Evolutionary conservation across 2,797 vertebrate genomes (phyloP), one percentile per base, ranked within the genome.

Genomic region (Acanthurus lineatus): DNA sequence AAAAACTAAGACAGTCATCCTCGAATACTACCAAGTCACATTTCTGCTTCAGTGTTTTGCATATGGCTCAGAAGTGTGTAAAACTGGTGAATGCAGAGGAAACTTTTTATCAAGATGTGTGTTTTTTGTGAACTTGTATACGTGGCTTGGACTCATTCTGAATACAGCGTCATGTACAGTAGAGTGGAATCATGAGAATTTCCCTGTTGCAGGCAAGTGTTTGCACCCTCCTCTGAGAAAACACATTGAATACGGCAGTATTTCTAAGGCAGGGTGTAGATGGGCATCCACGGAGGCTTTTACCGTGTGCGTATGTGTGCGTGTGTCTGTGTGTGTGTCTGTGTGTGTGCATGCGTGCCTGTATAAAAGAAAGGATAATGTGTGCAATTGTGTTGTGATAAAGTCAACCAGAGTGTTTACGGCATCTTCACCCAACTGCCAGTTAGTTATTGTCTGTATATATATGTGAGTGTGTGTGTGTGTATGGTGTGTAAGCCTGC

Each of bases 121-220:
- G 71, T 86, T 88, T 81, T 86, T 80, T 76, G 73, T 86, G 77
- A 86, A 72, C 84, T 77, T 85, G 68, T 83, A 86, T 74, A 88
- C 83, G 81, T 75, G 80, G 82, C 64, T 88, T 53, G 73, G 73
- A 77, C 75, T 89, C 64, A 5, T 71, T 85, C 70, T 73, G 73
- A 61, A 73, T 81, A 73, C n/a, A 66, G 65, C 40, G 19, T 74
- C 74, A 61, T 80, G 35, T 78, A 59, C 44, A 76, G 69, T n/a
- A 11, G 35, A 73, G 28, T 17, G 56, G 54, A 19, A 7, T 68
- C 60, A 52, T 9, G 2, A 45, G 40, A 42, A 35, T 35, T 83
- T 80, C 78, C 60, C 61, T 78, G 71, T 69, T n/a, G 62, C 65
- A 72, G 75, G 73, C 72, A 75, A 73, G 77, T 77, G 59, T 83